Evolutionary conservation across 2,888 invertebrate species (phyloP), one percentile per base, ranked within the genome.

Genomic region (Gonocerus acuteangulatus): DNA sequence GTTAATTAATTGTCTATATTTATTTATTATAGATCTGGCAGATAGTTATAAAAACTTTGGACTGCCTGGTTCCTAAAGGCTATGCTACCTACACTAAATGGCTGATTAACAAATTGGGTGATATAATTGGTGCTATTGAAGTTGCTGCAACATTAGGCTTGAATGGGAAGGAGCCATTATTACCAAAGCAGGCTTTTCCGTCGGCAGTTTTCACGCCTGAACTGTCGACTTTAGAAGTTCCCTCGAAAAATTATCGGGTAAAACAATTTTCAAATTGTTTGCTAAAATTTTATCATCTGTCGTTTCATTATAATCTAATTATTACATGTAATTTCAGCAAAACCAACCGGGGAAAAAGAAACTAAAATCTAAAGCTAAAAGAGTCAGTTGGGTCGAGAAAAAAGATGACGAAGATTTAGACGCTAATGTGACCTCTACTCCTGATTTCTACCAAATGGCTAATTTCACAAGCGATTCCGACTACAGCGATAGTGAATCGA

Each of bases 401-500:
- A 15, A 19, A 45, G 47, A 27, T 27, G 47, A 57, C 6, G 32
- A 45, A 27, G 9, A 16, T 18, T 4, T 16, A 22, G 3, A 9
- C 2, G 57, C 19, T 27, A 47, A 23, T 0, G 22, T 27, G 18
- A n/a, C 32, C 16, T 16, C 6, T 3, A 27, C 13, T 45, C 27
- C 23, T n/a, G 47, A 47, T 19, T 44, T 57, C 4, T 57, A 27
- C 44, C 44, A 52, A 15, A 21, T 47, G 15, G 23, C 57, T 47
- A 34, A 39, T 2, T 48, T 58, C 16, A 62, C 65, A 48, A 69
- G 68, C 60, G 69, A 70, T 47, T 70, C 70, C 1, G 69, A 69
- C 39, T 61, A 65, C 22, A 69, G 69, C 16, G 70, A 70, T 48
- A 63, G 68, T 4, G 70, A 70, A 51, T 66, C 65, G 13, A 64